Conservation (phyloP, 2,113 vertebrate species). For the Rhea americana region DNA sequence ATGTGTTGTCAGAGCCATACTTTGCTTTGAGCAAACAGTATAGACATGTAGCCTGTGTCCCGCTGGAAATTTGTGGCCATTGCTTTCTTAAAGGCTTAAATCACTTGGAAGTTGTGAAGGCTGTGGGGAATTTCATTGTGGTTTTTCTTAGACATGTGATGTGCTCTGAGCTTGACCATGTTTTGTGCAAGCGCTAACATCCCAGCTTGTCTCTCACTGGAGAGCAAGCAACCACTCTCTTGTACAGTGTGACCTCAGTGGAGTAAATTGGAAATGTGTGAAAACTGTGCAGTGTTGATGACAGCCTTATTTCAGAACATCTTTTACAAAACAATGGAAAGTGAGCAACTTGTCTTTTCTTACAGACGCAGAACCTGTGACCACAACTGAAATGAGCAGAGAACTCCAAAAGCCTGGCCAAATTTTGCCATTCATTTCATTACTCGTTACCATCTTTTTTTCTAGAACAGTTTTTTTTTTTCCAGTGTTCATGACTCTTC, state of each 20-base stretch:
- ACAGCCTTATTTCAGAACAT: not conserved
- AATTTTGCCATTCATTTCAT: not conserved
- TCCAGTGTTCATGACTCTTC: not conserved
- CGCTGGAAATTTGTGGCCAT: not conserved
- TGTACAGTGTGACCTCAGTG: rapidly evolving
- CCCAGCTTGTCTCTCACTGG: not conserved
- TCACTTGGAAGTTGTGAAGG: rapidly evolving
- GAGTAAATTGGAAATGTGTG: not conserved
- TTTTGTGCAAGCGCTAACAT: not conserved
- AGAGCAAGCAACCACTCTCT: not conserved
- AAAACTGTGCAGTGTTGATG: not conserved
- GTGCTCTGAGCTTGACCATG: not conserved
- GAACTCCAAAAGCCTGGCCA: not conserved
- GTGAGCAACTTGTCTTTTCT: not conserved
- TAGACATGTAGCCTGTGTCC: not conserved
- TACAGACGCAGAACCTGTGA: not conserved
- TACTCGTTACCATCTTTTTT: not conserved
- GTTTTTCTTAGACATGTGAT: not conserved
- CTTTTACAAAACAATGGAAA: not conserved
- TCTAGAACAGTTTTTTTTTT: not conserved
- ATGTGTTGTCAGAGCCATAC: rapidly evolving
- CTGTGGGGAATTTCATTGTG: not conserved
- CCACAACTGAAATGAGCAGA: not conserved
- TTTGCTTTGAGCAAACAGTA: not conserved
- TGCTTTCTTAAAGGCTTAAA: not conserved